Conservation (phyloP, 2,113 vertebrate genomes). For the Pelmatolapia mariae region DNA sequence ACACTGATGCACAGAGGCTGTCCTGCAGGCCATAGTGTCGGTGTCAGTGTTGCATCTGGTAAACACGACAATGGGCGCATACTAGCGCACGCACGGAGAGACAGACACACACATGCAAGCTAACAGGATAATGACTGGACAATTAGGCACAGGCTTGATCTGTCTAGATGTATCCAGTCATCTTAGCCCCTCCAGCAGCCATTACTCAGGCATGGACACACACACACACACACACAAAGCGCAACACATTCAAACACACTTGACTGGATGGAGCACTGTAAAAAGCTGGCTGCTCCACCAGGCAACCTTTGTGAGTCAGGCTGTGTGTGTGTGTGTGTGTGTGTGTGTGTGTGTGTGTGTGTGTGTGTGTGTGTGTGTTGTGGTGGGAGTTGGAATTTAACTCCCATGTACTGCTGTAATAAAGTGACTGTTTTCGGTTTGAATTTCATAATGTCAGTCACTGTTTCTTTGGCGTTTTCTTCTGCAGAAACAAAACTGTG, state of each 20-base stretch:
- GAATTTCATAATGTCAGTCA: neutral
- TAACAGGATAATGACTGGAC: slow-evolving; percentile 70
- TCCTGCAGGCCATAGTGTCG: slow-evolving; percentile 54
- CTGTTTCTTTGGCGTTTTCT: neutral
- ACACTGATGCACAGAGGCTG: neutral
- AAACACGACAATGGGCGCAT: slow-evolving; percentile 35
- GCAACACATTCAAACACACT: slow-evolving; percentile 18
- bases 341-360: neutral
- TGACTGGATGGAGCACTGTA: slow-evolving; percentile 10
- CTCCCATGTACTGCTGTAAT: neutral
- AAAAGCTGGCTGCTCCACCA: slow-evolving; percentile 37
- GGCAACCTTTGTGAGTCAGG: slow-evolving; percentile 16
- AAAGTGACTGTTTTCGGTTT: neutral
- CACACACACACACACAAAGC: neutral
- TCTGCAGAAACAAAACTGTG: neutral
- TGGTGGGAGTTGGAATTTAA: neutral
- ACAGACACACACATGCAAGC: slow-evolving; percentile 1
- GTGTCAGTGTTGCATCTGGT: slow-evolving; percentile 56
- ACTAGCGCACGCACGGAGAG: neutral
- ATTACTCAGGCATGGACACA: slow-evolving; percentile 55
- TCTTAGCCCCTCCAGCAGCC: slow-evolving; percentile 49
- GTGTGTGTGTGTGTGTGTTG: neutral
- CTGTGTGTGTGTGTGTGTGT: neutral
- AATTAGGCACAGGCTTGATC: slow-evolving; percentile 68
- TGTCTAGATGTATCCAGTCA: slow-evolving; percentile 69